A percentile compares a stretch with the other conserved stretches of the same genome.
These are phyloP conservation scores for Lucinisca nassula DNA, from an alignment of 2,888 invertebrate genomes.

Conservation along the genomic window DNA sequence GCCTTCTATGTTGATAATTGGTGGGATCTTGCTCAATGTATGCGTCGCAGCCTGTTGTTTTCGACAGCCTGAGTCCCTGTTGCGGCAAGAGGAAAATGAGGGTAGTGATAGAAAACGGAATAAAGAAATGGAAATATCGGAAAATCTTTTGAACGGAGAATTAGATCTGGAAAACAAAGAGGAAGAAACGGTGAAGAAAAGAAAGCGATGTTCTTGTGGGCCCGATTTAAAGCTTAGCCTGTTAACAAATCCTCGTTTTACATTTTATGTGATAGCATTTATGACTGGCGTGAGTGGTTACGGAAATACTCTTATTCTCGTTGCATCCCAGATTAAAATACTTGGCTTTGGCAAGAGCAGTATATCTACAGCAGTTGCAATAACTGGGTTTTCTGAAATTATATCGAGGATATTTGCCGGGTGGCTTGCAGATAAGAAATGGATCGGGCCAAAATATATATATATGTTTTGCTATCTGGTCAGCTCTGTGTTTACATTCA, in stretches of 20 bases:
- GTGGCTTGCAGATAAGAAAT: constrained; percentile 3
- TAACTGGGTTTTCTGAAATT: background rate
- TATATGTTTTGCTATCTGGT: background rate
- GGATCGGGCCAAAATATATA: background rate
- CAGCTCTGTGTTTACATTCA: background rate
- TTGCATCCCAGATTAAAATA: background rate
- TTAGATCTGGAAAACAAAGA: too few species aligned
- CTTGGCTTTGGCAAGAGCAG: background rate
- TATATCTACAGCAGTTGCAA: background rate
- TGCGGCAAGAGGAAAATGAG: background rate
- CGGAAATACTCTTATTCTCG: background rate
- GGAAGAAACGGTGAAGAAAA: background rate
- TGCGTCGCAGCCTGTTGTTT: constrained; percentile 25
- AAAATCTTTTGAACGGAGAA: too few species aligned
- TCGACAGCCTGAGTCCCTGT: constrained; percentile 17
- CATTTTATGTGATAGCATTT: background rate
- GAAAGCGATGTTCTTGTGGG: background rate
- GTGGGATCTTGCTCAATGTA: constrained; percentile 18
- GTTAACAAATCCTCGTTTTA: background rate
- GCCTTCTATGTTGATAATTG: constrained; percentile 37
- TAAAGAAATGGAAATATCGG: too few species aligned
- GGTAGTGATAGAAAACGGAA: background rate
- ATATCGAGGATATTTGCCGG: background rate
- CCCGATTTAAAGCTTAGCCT: constrained; percentile 11
- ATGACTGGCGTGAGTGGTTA: background rate